Base-by-base conservation (phyloP, 2,888 invertebrate species). In the Bellardia pandia region DNA sequence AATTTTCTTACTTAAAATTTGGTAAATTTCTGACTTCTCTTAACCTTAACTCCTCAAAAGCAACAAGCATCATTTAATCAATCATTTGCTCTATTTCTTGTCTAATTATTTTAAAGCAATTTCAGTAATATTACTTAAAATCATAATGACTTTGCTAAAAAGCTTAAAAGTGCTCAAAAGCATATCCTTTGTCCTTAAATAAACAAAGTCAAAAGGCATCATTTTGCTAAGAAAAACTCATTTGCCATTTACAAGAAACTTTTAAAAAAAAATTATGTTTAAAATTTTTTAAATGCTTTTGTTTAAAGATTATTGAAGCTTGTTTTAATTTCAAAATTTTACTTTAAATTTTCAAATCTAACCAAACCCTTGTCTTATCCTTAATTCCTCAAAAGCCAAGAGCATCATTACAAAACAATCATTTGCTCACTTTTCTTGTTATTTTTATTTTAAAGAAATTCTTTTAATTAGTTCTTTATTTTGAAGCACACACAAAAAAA, bases 401-500 rank as follows among this genome's bases (percentile, higher is more conserved):
- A 45, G 45, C 45, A 45, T 45, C 45, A 45, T 45, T 11, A 45
- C 2, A 2, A 23, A 23, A 1, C 11, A 45, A 45, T 45, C 45
- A 45, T 45, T 45, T 45, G 45, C 45, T 45, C 45, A 45, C 74
- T 51, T 53, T 76, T 58, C 75, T 69, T 9, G 14, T 68, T 13
- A 2, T 8, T 79, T 80, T 53, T 45, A 13, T 53, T 75, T 76
- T 16, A 51, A 74, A 74, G 45, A 77, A 82, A 58, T 77, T 71
- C 77, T 71, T 11, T 66, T 77, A 86, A 77, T 85, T 85, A 85
- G 68, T 85, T 85, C 42, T 74, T 77, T 40, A 33, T 45, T 45
- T 11, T 45, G 45, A 9, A 11, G 45, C 8, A 45, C 3, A 33
- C 16, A n/a, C 48, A 2, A 56, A 74, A 62, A 42, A 68, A 23